Conservation (phyloP, 2,113 vertebrate genomes). For the Megaceryle maxima region DNA sequence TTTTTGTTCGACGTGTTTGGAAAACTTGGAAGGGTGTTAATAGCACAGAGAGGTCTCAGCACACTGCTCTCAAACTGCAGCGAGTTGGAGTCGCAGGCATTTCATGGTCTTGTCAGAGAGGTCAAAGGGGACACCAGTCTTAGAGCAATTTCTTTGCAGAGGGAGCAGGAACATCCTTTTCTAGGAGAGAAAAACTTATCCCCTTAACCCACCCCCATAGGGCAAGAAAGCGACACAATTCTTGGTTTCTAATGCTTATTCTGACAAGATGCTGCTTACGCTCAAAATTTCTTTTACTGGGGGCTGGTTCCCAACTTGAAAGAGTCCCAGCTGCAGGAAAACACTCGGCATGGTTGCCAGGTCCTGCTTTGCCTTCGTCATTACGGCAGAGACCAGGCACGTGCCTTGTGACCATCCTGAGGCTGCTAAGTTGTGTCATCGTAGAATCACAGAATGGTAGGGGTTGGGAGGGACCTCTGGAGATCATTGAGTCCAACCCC, state of each 20-base stretch:
- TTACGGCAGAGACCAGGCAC: neutral
- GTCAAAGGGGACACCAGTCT: neutral
- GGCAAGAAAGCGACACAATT: accelerated
- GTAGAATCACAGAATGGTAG: too few species aligned
- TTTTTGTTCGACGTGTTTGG: neutral
- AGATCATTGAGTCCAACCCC: too few species aligned
- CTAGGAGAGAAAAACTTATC: neutral
- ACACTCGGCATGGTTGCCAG: too few species aligned
- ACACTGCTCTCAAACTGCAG: neutral
- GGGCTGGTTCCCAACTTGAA: neutral
- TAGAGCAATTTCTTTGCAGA: neutral
- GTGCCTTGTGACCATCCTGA: accelerated
- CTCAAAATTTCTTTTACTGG: neutral
- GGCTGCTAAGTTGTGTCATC: neutral
- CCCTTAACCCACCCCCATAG: too few species aligned
- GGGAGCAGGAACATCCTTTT: neutral
- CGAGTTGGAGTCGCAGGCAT: neutral
- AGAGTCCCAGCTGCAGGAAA: neutral
- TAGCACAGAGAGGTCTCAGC: neutral
- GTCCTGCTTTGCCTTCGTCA: neutral
- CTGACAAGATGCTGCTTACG: neutral
- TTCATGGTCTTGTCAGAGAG: neutral
- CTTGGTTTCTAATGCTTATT: neutral
- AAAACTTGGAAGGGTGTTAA: accelerated
- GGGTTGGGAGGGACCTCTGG: too few species aligned